A percentile compares a stretch with the other conserved stretches of the same genome.
phyloP scores from a whole-genome alignment of 2,888 invertebrate genomes.

The Pseudococcus viburni region DNA sequence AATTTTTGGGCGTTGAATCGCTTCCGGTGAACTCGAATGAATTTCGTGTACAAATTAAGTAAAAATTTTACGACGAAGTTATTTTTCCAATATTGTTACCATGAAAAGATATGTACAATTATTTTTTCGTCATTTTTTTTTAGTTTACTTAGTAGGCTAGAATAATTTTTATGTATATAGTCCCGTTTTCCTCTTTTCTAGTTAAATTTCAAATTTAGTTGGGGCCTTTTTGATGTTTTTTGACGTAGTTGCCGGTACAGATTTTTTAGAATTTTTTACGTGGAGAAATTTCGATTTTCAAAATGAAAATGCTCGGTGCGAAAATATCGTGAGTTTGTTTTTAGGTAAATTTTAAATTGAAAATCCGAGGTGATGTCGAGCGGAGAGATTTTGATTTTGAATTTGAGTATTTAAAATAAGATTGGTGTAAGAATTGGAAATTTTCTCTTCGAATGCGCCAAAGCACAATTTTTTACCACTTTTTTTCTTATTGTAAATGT shows the following conservation, averaged over 20 bases:
- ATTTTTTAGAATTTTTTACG: constrained; percentile 17
- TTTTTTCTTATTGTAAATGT: constrained; percentile 26
- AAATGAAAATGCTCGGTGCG: background rate
- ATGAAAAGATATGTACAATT: constrained; percentile 58
- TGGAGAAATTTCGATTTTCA: background rate
- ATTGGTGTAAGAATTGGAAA: constrained; percentile 42
- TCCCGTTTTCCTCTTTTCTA: constrained; percentile 23
- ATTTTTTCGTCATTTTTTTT: constrained; percentile 49
- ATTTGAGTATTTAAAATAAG: background rate
- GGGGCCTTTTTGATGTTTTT: background rate
- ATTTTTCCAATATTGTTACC: constrained; percentile 65
- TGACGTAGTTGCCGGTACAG: constrained; percentile 23
- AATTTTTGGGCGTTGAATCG: constrained; percentile 17
- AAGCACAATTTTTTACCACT: constrained; percentile 47
- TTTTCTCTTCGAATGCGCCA: constrained; percentile 38
- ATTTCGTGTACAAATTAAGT: constrained; percentile 44
- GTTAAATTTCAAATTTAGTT: constrained; percentile 46
- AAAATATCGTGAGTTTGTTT: background rate
- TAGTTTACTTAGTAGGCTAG: constrained; percentile 18
- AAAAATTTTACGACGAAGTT: constrained; percentile 48
- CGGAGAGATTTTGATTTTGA: background rate
- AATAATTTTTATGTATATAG: constrained; percentile 26
- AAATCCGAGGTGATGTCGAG: background rate
- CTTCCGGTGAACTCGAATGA: constrained; percentile 40
- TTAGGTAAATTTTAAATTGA: background rate